Conservation (phyloP, 2,888 invertebrate species). For the Cyaniris semiargus region DNA sequence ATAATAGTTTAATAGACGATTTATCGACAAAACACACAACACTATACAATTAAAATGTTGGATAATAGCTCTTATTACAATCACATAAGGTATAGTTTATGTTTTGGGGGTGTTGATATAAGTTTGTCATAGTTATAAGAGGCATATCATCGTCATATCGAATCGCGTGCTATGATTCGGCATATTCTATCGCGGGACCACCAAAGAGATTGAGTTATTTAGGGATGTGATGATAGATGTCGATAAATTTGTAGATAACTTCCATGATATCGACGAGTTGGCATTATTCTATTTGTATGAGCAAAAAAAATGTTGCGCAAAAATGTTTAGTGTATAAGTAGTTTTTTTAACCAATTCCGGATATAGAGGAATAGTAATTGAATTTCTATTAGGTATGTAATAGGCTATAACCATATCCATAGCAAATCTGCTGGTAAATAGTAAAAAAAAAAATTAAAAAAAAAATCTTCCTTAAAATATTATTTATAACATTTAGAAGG, state of each 20-base stretch:
- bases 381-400: no score
- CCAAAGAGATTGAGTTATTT: slow-evolving; percentile 63
- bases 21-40: slow-evolving; percentile 54
- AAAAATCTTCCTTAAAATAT: no score
- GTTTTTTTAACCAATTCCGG: no score
- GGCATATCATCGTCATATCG: slow-evolving; percentile 76
- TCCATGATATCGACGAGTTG: neutral
- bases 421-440: no score
- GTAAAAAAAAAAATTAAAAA: no score
- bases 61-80: slow-evolving; percentile 24
- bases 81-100: slow-evolving; percentile 34
- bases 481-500: no score
- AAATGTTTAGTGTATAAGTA: no score
- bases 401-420: no score
- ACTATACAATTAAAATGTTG: neutral
- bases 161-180: slow-evolving; percentile 79
- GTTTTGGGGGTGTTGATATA: slow-evolving; percentile 40
- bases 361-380: no score
- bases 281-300: no score
- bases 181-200: slow-evolving; percentile 74
- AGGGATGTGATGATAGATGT: slow-evolving; percentile 43
- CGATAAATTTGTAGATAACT: slow-evolving; percentile 37
- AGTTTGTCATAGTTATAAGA: slow-evolving; percentile 55
- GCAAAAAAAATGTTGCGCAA: no score
- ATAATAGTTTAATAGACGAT: slow-evolving; percentile 78